Evolutionary conservation across 1,140 invertebrate species (phyloP), one percentile per base, ranked within the genome.

Genomic region (Drosophila pallidifrons): DNA sequence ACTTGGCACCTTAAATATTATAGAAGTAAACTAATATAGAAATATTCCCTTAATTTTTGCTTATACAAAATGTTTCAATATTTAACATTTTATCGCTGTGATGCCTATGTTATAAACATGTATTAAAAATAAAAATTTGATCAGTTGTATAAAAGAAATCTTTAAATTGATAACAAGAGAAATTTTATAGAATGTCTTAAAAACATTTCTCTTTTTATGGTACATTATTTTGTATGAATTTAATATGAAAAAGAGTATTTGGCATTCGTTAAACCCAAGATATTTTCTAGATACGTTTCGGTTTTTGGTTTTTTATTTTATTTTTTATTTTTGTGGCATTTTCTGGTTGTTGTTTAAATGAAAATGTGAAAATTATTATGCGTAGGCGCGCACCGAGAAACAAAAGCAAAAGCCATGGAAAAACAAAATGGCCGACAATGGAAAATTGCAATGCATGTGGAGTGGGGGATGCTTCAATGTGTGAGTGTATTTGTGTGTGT

Each of bases 381-480:
- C 83, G 83, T 89, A 78, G 83, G 83, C 79, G 82, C 70, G 63
- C 30, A 45, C 51, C 58, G 46, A 52, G 46, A 58, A 81, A 71
- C 55, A 64, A 75, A 75, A 70, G 58, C 66, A 78, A 63, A 75
- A 69, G 38, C 45, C 52, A 55, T 41, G 45, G 57, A 76, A 75
- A 88, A 82, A 82, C 87, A 90, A 91, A 88, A 91, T 91, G 82
- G 81, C 79, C 77, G 79, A 75, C 76, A 32, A 65, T 60, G 51
- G 47, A 65, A 75, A 58, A 70, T 66, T 60, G 51, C 61, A 66
- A 52, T 82, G 61, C 67, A 46, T 79, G 30, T 46, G 59, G 45
- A 45, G 47, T 46, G 47, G 32, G 30, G 35, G 35, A 38, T 38
- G 35, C 35, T 1, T 38, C 35, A 38, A 38, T 38, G 35, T 8